Evolutionary conservation across 92 coral and sea anemone genomes (phyloP).

Genomic region (Porites rus): DNA sequence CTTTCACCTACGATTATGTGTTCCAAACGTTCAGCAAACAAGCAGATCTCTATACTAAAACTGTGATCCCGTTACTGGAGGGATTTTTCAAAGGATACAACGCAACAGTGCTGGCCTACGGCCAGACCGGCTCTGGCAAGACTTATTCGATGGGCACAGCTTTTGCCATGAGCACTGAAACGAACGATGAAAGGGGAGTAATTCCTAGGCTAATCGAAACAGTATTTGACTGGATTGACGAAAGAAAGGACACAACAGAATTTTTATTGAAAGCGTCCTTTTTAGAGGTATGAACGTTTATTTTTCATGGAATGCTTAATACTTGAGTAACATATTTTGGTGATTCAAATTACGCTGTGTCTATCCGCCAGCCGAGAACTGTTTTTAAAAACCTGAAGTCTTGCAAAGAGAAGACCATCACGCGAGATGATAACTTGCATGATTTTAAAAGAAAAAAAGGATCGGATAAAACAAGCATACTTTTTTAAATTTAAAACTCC

Average conservation of each 20-base stretch:
- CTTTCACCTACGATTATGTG: conserved; percentile 95
- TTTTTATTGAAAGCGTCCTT: conserved; percentile 88
- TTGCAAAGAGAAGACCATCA: no score
- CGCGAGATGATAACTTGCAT: no score
- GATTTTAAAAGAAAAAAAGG: no score
- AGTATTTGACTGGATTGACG: conserved; percentile 76
- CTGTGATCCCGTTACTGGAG: conserved; percentile 84
- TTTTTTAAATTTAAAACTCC: no score
- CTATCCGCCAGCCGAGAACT: no score
- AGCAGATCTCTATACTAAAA: conserved; percentile 73
- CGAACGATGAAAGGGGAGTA: conserved; percentile 75
- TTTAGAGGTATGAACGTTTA: conserved; percentile 75
- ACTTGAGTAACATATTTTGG: no score
- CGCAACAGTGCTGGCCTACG: conserved; percentile 96
- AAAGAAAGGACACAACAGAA: conserved; percentile 73
- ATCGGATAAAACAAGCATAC: no score
- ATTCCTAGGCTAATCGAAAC: conserved; percentile 84
- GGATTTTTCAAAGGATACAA: conserved; percentile 90
- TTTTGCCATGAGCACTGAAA: conserved; percentile 68
- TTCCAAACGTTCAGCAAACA: conserved; percentile 75
- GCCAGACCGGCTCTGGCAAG: conserved; percentile 98
- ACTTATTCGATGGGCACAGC: conserved; percentile 97
- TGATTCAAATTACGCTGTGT: no score
- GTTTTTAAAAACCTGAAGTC: no score
- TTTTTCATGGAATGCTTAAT: no score